A percentile compares a stretch with the other conserved stretches of the same genome.
Conservation (phyloP, 2,113 vertebrate genomes). For the Seriola dumerili region DNA sequence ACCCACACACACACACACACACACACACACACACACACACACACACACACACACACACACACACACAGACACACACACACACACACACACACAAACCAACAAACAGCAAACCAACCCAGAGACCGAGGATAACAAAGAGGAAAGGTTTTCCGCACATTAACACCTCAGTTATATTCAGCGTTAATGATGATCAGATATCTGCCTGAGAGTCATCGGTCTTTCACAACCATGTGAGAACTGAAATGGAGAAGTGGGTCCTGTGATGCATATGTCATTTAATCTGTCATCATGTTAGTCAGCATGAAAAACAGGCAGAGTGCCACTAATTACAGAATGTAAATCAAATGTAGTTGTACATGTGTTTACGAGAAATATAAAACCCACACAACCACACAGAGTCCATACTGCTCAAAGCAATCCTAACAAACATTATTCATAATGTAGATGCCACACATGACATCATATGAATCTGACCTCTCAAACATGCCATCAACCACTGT, state of each 20-base stretch:
- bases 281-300: slow-evolving; percentile 8
- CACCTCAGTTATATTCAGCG: neutral
- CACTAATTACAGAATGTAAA: neutral
- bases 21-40: too few relatives aligned
- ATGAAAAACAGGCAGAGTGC: neutral
- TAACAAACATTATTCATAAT: too few relatives aligned
- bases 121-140: neutral
- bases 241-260: slow-evolving; percentile 46
- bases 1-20: too few relatives aligned
- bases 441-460: too few relatives aligned
- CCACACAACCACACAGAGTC: too few relatives aligned
- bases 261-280: neutral
- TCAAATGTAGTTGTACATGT: neutral
- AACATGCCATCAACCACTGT: too few relatives aligned
- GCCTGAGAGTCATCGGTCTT: neutral
- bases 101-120: slow-evolving; percentile 2
- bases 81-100: neutral
- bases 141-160: neutral
- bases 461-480: too few relatives aligned
- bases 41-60: neutral
- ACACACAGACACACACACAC: neutral
- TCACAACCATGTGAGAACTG: slow-evolving; percentile 14
- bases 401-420: neutral
- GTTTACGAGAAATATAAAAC: neutral
- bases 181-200: neutral